Percentiles rank a stretch among this genome's conserved stretches.
Evolutionary conservation across 2,797 vertebrate species (phyloP).

Genomic region (Rhodeus uyekii): DNA sequence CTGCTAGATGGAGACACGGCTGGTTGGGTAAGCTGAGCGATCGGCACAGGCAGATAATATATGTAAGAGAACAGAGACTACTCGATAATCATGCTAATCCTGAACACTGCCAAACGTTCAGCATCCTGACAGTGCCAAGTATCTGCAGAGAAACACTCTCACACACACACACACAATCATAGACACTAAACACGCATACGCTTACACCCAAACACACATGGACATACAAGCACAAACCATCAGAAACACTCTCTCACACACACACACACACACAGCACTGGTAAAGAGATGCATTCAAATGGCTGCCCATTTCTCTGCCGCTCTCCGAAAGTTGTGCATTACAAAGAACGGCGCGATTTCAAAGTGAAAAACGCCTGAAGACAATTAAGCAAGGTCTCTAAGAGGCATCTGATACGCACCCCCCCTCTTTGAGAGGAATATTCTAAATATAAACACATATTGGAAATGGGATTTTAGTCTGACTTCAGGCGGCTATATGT

Average conservation of each 20-base stretch:
- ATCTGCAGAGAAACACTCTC: slow-evolving; percentile 45
- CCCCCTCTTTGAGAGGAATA: slow-evolving; percentile 53
- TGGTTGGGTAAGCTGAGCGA: slow-evolving; percentile 60
- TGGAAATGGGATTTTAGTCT: slow-evolving; percentile 66
- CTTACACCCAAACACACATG: slow-evolving; percentile 39
- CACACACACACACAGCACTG: slow-evolving; percentile 10
- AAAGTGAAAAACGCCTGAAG: slow-evolving; percentile 57
- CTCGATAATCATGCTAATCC: slow-evolving; percentile 60
- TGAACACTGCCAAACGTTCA: slow-evolving; percentile 57
- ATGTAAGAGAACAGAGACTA: slow-evolving; percentile 65
- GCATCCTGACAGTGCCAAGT: slow-evolving; percentile 59
- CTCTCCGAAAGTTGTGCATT: slow-evolving; percentile 57
- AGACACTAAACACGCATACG: slow-evolving; percentile 27
- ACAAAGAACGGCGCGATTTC: slow-evolving; percentile 52
- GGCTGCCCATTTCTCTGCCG: slow-evolving; percentile 48
- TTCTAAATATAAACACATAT: slow-evolving; percentile 65
- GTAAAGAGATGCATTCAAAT: slow-evolving; percentile 29
- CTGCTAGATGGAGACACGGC: slow-evolving; percentile 55
- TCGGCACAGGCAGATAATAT: slow-evolving; percentile 61
- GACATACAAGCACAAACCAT: slow-evolving; percentile 45
- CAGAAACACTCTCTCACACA: slow-evolving; percentile 24
- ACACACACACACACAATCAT: slow-evolving; percentile 31
- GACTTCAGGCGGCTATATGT: slow-evolving; percentile 61
- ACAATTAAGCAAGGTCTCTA: slow-evolving; percentile 61
- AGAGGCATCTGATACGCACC: slow-evolving; percentile 59